Evolutionary conservation across 1,140 invertebrate species (phyloP).

Genomic region (Brachionus paranguensis): DNA sequence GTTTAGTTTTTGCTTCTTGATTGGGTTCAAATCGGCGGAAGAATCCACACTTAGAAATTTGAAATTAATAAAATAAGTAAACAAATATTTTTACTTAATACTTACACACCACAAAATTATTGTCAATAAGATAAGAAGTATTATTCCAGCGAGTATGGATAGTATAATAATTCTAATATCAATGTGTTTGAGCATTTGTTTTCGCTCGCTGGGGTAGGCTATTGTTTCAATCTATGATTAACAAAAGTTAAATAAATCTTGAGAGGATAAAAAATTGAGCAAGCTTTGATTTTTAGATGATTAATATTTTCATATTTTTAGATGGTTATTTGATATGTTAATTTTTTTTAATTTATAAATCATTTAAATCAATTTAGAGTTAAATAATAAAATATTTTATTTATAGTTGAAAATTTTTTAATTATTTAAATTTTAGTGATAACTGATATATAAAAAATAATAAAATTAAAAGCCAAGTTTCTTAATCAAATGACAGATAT

Average conservation of each 20-base stretch:
- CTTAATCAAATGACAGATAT: neutral
- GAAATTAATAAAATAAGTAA: neutral
- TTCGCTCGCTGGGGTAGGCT: constrained; percentile 2
- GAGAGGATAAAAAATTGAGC: neutral
- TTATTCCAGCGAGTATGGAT: neutral
- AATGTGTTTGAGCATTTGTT: constrained; percentile 1
- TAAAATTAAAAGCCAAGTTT: neutral
- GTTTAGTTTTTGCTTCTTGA: neutral
- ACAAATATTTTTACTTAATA: neutral
- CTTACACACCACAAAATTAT: constrained; percentile 33
- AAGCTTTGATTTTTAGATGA: neutral
- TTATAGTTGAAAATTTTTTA: neutral
- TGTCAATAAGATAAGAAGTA: neutral
- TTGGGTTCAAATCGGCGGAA: neutral
- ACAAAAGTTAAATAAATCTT: neutral
- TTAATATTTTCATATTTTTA: neutral
- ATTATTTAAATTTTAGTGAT: neutral
- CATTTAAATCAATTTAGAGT: neutral
- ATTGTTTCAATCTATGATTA: constrained; percentile 8
- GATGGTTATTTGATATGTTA: neutral
- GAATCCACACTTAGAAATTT: neutral
- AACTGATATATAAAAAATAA: no score
- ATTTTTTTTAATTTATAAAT: neutral
- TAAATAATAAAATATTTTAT: neutral
- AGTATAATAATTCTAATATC: constrained; percentile 8